Percentiles rank a stretch among this genome's conserved stretches.
Evolutionary conservation across 2,113 vertebrate species (phyloP).

Genomic region (Myrmecophaga tridactyla): DNA sequence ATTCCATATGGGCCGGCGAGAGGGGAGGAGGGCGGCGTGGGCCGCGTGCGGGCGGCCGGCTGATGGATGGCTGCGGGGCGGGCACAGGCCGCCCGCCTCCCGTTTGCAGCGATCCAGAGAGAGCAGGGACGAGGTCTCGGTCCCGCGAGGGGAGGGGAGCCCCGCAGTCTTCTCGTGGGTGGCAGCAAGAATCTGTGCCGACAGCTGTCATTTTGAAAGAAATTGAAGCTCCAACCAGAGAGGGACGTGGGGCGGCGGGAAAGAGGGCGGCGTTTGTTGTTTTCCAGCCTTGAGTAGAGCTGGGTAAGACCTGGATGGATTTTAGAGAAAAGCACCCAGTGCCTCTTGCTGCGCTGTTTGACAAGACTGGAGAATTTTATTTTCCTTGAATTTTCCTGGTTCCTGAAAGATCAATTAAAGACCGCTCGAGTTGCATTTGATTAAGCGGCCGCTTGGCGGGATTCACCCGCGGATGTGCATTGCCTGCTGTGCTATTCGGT

Average conservation of each 20-base stretch:
- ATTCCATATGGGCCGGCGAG: constrained; percentile 76
- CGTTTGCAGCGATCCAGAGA: constrained; percentile 14
- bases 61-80: constrained; percentile 42
- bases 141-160: neutral
- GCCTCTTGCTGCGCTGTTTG: neutral
- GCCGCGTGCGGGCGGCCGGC: neutral
- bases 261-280: accelerated
- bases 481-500: too few relatives aligned
- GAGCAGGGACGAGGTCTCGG: constrained; percentile 18
- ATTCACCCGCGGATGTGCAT: neutral
- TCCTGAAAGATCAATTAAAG: neutral
- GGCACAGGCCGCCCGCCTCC: neutral
- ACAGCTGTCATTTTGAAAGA: constrained; percentile 42
- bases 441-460: neutral
- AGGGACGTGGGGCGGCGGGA: constrained; percentile 17
- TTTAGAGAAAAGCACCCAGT: neutral
- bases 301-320: neutral
- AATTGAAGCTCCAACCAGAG: constrained; percentile 61
- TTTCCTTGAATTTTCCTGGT: neutral
- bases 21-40: constrained; percentile 23
- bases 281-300: neutral
- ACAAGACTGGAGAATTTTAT: neutral
- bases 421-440: neutral
- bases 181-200: constrained; percentile 68
- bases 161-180: constrained; percentile 49